phyloP scores from a whole-genome alignment of 2,797 vertebrate genomes.

The Cynodonichthys magdalenae region DNA sequence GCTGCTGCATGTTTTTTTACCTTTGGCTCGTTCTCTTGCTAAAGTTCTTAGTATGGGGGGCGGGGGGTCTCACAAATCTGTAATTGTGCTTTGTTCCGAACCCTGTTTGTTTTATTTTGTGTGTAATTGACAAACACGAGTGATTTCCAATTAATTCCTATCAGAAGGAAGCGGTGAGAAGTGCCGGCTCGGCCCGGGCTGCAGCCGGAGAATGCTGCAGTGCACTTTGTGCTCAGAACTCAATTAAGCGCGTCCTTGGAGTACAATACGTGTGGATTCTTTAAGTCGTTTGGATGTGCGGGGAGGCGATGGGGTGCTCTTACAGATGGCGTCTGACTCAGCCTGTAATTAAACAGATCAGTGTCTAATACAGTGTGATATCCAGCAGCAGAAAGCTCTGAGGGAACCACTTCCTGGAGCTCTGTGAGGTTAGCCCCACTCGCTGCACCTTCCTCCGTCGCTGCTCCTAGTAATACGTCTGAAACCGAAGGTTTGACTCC shows the following conservation, averaged over 20 bases:
- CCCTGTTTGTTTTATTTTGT: conserved; percentile 23
- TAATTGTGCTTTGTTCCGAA: conserved; percentile 46
- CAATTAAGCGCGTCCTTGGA: conserved; percentile 74
- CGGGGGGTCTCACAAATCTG: conserved; percentile 61
- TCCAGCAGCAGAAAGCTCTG: conserved; percentile 71
- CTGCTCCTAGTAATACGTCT: background rate
- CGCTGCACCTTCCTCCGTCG: background rate
- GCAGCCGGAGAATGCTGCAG: conserved; percentile 46
- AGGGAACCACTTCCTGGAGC: conserved; percentile 64
- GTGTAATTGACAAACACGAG: conserved; percentile 56
- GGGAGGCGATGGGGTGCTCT: conserved; percentile 66
- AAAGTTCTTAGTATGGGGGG: conserved; percentile 21
- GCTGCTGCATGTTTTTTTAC: conserved; percentile 69
- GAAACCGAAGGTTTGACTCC: background rate
- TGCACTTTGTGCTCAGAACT: conserved; percentile 67
- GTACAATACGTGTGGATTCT: conserved; percentile 69
- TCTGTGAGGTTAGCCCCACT: conserved; percentile 51
- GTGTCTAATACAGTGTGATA: conserved; percentile 74
- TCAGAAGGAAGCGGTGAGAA: conserved; percentile 37
- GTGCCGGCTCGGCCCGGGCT: conserved; percentile 44
- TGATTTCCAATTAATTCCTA: conserved; percentile 62
- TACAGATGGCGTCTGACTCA: conserved; percentile 77
- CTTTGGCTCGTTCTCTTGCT: conserved; percentile 48
- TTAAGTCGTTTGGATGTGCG: conserved; percentile 65
- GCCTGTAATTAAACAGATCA: conserved; percentile 81